Conservation (phyloP, 1,140 invertebrate species). For the Drosophila ercepeae region DNA sequence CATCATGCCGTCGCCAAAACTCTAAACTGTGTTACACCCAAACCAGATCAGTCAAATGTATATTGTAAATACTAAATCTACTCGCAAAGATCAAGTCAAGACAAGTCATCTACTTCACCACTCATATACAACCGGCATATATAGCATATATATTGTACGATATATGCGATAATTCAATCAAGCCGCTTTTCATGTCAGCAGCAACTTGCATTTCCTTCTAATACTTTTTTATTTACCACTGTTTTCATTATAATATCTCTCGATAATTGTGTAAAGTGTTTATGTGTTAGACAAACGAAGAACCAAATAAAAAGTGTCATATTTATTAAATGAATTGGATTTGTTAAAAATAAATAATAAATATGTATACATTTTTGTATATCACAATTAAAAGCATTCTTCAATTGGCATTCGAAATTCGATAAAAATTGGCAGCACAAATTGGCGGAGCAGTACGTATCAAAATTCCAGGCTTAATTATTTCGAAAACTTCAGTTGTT, state of each 20-base stretch:
- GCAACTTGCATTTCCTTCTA: conserved; percentile 47
- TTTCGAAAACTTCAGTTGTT: conserved; percentile 45
- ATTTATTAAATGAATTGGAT: conserved; percentile 62
- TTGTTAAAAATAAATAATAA: conserved; percentile 63
- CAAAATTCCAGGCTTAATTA: conserved; percentile 12
- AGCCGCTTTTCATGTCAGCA: conserved; percentile 40
- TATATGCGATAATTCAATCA: conserved; percentile 22
- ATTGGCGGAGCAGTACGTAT: conserved; percentile 55
- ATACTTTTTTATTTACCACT: conserved; percentile 20
- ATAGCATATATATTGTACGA: conserved; percentile 8
- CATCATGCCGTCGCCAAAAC: conserved; percentile 82
- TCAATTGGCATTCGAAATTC: conserved; percentile 37
- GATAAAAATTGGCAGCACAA: conserved; percentile 61
- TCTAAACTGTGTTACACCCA: conserved; percentile 72
- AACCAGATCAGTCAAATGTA: conserved; percentile 42
- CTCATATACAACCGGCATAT: conserved; percentile 35
- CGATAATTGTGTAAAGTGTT: conserved; percentile 48
- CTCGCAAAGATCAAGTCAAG: conserved; percentile 48
- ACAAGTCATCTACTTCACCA: conserved; percentile 54
- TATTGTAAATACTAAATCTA: conserved; percentile 70
- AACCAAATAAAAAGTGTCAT: conserved; percentile 59
- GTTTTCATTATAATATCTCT: conserved; percentile 39
- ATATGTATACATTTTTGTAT: conserved; percentile 46
- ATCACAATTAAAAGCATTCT: conserved; percentile 45
- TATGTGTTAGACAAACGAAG: conserved; percentile 41